These are phyloP conservation scores for Gari tellinella DNA, from an alignment of 2,888 invertebrate species.

Conservation along the genomic window DNA sequence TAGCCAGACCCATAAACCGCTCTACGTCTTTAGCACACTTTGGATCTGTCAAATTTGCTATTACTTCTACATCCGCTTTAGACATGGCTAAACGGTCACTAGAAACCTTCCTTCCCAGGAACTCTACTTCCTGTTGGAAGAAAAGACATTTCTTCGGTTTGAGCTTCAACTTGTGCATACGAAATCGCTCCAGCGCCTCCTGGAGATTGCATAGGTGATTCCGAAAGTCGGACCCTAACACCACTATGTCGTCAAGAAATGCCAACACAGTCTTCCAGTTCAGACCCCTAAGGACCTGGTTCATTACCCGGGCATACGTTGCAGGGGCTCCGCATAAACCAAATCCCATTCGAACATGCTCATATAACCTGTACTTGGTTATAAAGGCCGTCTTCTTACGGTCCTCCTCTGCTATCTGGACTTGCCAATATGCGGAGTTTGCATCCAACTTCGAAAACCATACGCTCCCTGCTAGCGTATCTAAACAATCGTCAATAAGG, in stretches of 20 bases:
- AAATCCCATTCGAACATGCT: constrained; percentile 61
- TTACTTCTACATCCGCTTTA: neutral
- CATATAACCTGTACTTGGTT: constrained; percentile 62
- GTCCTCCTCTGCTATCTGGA: constrained; percentile 42
- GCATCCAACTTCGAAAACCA: constrained; percentile 58
- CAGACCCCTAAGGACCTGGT: constrained; percentile 53
- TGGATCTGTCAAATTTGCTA: neutral
- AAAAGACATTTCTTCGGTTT: constrained; percentile 32
- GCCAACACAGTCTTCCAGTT: constrained; percentile 49
- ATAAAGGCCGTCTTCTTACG: constrained; percentile 63
- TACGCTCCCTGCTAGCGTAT: constrained; percentile 33
- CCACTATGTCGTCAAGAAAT: constrained; percentile 56
- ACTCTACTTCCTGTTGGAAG: constrained; percentile 13
- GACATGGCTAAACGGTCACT: neutral
- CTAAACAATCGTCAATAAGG: constrained; percentile 44
- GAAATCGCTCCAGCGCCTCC: constrained; percentile 44
- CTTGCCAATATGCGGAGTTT: constrained; percentile 60
- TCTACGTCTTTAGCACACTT: constrained; percentile 11
- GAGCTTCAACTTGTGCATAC: constrained; percentile 41
- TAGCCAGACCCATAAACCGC: constrained; percentile 11
- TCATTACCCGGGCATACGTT: constrained; percentile 51
- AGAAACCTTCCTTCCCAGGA: constrained; percentile 3
- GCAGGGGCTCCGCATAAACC: constrained; percentile 66
- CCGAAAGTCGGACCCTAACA: constrained; percentile 37
- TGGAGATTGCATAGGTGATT: constrained; percentile 37